Percentiles rank a stretch among this genome's conserved stretches.
Conservation (phyloP, 2,888 invertebrate species). For the Chymomyza caudatula region DNA sequence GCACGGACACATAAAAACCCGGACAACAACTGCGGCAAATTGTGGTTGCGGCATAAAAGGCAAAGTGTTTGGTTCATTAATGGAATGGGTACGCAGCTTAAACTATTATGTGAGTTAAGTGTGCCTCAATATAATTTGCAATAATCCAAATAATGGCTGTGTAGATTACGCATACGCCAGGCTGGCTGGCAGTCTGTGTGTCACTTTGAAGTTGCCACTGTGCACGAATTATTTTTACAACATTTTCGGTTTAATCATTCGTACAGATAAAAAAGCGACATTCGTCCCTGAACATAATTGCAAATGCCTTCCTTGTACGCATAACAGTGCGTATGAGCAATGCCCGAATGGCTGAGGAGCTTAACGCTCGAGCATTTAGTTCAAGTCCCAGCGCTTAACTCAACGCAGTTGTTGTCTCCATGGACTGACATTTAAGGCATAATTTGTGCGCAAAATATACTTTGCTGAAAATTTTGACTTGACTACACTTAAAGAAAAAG, state of each 20-base stretch:
- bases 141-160: slow-evolving; percentile 14
- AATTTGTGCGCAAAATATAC: slow-evolving; percentile 65
- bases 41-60: slow-evolving; percentile 2
- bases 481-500: slow-evolving; percentile 2
- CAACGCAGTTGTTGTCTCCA: slow-evolving; percentile 12
- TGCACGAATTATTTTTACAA: slow-evolving; percentile 64
- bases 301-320: slow-evolving; percentile 44
- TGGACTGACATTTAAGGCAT: slow-evolving; percentile 53
- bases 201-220: background rate
- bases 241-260: slow-evolving; percentile 62
- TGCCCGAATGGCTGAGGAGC: background rate
- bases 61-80: background rate
- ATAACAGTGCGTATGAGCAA: background rate
- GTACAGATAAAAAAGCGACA: slow-evolving; percentile 62
- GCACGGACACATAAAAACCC: background rate
- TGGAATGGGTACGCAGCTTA: slow-evolving; percentile 24
- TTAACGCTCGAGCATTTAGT: background rate
- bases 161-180: slow-evolving; percentile 40
- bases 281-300: slow-evolving; percentile 67
- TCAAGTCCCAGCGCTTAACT: slow-evolving; percentile 8
- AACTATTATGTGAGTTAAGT: slow-evolving; percentile 27
- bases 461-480: slow-evolving; percentile 42
- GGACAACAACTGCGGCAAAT: background rate
- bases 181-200: slow-evolving; percentile 22
- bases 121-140: slow-evolving; percentile 9